Evolutionary conservation across 1,140 invertebrate species (phyloP).

Genomic region (Sinella curviseta): DNA sequence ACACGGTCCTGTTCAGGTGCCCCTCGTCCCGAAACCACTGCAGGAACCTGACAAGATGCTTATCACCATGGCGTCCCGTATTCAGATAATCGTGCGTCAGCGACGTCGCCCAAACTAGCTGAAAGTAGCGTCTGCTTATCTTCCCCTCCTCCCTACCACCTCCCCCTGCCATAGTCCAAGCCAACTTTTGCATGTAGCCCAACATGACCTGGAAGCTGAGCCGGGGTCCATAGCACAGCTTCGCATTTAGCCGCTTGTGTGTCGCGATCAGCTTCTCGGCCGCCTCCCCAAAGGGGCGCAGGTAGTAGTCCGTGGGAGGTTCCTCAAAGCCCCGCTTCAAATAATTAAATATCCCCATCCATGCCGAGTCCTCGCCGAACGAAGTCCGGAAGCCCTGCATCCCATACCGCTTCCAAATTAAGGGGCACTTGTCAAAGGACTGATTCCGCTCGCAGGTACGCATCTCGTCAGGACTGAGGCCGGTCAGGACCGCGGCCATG

Average conservation of each 20-base stretch:
- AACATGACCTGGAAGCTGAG: conserved; percentile 31
- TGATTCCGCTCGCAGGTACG: conserved; percentile 19
- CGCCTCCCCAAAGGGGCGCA: conserved; percentile 52
- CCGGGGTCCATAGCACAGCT: conserved; percentile 49
- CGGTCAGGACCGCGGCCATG: background rate
- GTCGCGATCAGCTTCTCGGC: conserved; percentile 33
- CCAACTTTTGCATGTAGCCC: conserved; percentile 23
- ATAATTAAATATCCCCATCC: conserved; percentile 57
- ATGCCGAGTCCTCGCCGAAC: conserved; percentile 58
- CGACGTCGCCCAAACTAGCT: conserved; percentile 75
- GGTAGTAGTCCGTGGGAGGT: conserved; percentile 58
- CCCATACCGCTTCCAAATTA: conserved; percentile 60
- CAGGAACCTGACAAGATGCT: conserved; percentile 53
- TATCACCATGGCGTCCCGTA: conserved; percentile 68
- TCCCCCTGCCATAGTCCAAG: background rate
- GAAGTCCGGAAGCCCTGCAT: conserved; percentile 57
- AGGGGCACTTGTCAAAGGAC: conserved; percentile 55
- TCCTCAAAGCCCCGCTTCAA: conserved; percentile 54
- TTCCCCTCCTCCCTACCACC: too few species aligned
- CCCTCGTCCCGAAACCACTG: conserved; percentile 49
- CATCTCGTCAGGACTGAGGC: background rate
- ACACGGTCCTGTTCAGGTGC: conserved; percentile 58
- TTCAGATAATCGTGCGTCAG: conserved; percentile 77
- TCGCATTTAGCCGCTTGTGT: conserved; percentile 25
- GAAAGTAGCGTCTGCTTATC: conserved; percentile 63